Evolutionary conservation across 2,797 vertebrate species (phyloP), one percentile per base, ranked within the genome.

Genomic region (Basileuterus tristriatus): DNA sequence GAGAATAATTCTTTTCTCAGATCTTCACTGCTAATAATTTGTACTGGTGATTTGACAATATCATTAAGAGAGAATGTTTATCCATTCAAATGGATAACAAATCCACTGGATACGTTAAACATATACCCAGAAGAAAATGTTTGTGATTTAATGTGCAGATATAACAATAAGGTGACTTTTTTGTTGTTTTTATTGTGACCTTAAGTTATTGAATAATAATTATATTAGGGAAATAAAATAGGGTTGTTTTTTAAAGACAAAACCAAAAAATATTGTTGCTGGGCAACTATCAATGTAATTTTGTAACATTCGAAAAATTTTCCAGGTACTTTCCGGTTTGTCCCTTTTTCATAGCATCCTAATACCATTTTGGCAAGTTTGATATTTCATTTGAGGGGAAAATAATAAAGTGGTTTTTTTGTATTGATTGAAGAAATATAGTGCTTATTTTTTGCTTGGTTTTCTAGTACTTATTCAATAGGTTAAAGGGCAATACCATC

Each of bases 391-490:
- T 97, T 95, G 96, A 98, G 97, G 94, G 80, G 70, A 97, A 97
- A 94, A 97, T 97, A 98, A 98, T 97, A 97, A 98, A 98, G 88
- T 95, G 94, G 92, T 97, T 97, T 92, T 97, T 97, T 97, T 96
- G 95, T 98, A 98, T 98, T 98, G 98, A 98, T 98, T 97, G 96
- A 97, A 98, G 96, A 98, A 98, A 98, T 97, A 98, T 97, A 96
- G 97, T 94, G 93, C 95, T 98, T 98, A 98, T 98, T 98, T 98
- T 97, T 97, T 93, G 91, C 97, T 97, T 93, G 95, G 95, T 97
- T 97, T 97, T 96, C 98, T 97, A 86, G 97, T 97, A 97, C 97
- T 98, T 97, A 97, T 97, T 98, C 97, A 96, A 97, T 97, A 98
- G 98, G 98, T 98, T 96, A 98, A 97, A 98, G 98, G 98, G 96